Evolutionary conservation across 2,113 vertebrate genomes (phyloP).

Genomic region (Lycaon pictus): DNA sequence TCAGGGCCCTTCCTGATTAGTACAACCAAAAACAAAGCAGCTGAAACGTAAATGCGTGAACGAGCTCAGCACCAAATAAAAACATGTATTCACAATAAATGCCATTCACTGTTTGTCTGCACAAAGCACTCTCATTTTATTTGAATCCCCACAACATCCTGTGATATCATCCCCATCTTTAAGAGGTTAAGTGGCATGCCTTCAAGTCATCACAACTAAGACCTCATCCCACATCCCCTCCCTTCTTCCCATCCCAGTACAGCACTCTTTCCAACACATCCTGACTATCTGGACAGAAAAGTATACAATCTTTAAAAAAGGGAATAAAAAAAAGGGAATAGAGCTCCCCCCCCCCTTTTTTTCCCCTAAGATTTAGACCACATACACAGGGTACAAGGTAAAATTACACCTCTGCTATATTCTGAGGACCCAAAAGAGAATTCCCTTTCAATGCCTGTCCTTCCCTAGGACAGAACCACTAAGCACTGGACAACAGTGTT

Average conservation of each 20-base stretch:
- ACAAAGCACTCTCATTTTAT: background rate
- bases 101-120: background rate
- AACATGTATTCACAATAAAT: background rate
- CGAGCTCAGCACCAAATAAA: background rate
- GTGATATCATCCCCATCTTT: constrained; percentile 11
- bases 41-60: background rate
- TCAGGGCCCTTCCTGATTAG: background rate
- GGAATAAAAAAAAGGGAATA: too few relatives aligned
- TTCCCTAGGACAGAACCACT: background rate
- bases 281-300: background rate
- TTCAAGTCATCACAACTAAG: background rate
- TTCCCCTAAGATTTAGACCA: background rate
- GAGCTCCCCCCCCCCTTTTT: too few relatives aligned
- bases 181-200: background rate
- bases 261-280: background rate
- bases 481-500: background rate
- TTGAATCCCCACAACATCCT: background rate
- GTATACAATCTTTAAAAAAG: background rate
- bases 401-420: background rate
- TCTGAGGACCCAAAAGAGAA: constrained; percentile 13
- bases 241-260: background rate
- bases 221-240: background rate
- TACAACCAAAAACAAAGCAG: background rate
- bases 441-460: background rate
- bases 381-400: background rate